Evolutionary conservation across 2,888 invertebrate genomes (phyloP), one percentile per base, ranked within the genome.

Genomic region (Parasteatoda lunata): DNA sequence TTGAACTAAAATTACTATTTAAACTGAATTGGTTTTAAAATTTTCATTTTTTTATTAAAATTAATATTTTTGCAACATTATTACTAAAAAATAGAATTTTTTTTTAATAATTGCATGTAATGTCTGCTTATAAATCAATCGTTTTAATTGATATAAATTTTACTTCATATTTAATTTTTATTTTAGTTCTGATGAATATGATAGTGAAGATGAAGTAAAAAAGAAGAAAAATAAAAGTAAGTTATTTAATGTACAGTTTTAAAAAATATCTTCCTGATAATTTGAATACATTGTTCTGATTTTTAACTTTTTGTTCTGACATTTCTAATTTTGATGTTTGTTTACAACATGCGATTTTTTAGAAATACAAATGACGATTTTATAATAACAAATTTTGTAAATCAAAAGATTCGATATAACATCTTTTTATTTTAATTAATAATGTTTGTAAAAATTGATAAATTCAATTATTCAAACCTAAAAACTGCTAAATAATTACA

Each of bases 161-260:
- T 15, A 66, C 9, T n/a, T 15, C 9, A 45, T 47, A 11, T 49
- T 8, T 64, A n/a, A 64, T 48, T 64, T 64, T 47, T 72, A 47
- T 48, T 65, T 47, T 52, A 84, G 77, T 48, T 77, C 77, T 47
- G 81, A 82, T 84, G 76, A 82, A 69, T 77, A 66, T 69, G 81
- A 86, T 70, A 84, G 66, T n/a, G 83, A 68, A 52, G 51, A 76
- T 13, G 81, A 69, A 80, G 77, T 64, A 69, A 88, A 88, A 13
- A 82, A 75, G 59, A 59, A 45, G 52, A 82, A 82, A 45, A 59
- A 49, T 13, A 75, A 73, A 68, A 65, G 80, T 80, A 75, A 52
- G 75, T 52, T 70, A 75, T 52, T 30, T 30, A 30, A 30, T 30
- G 30, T 30, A 30, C 30, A 30, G 30, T 30, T 1, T n/a, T 30